A percentile compares a stretch with the other conserved stretches of the same genome.
Evolutionary conservation across 2,888 invertebrate genomes (phyloP).

Genomic region (Monopis laevigella): DNA sequence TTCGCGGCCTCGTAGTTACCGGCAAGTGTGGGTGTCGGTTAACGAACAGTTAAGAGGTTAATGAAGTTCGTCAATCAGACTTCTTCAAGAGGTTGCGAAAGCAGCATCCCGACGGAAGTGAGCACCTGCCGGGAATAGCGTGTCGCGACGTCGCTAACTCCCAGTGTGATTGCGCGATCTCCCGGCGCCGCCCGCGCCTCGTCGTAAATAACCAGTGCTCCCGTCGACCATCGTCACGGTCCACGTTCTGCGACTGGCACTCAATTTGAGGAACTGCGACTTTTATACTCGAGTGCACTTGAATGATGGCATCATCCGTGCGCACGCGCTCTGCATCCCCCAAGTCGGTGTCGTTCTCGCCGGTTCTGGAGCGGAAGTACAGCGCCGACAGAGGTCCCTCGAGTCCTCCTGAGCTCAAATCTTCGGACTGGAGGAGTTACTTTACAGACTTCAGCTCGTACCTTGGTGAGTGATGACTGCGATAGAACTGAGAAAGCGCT

Average conservation of each 20-base stretch:
- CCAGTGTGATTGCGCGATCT: constrained; percentile 60
- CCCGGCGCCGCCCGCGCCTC: constrained; percentile 50
- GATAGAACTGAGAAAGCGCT: background rate
- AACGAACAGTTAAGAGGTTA: constrained; percentile 38
- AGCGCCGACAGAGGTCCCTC: constrained; percentile 38
- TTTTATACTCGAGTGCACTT: constrained; percentile 42
- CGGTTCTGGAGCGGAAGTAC: constrained; percentile 68
- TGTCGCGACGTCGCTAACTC: constrained; percentile 52
- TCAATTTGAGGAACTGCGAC: constrained; percentile 32
- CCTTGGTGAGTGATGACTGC: constrained; percentile 49
- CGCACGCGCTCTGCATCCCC: constrained; percentile 73
- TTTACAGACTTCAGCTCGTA: constrained; percentile 62
- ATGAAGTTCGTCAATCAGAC: constrained; percentile 31
- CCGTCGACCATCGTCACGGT: constrained; percentile 10
- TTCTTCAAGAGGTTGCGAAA: constrained; percentile 41
- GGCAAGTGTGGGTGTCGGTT: constrained; percentile 13
- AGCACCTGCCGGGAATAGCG: constrained; percentile 65
- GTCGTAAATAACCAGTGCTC: constrained; percentile 14
- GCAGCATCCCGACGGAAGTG: constrained; percentile 37
- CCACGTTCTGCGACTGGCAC: constrained; percentile 41
- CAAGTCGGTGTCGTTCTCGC: constrained; percentile 72
- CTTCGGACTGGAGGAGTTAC: constrained; percentile 57
- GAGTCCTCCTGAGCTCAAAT: constrained; percentile 39
- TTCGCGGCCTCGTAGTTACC: background rate
- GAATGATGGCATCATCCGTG: constrained; percentile 62